Evolutionary conservation across 2,888 invertebrate species (phyloP).

Genomic region (Achlya flavicornis): DNA sequence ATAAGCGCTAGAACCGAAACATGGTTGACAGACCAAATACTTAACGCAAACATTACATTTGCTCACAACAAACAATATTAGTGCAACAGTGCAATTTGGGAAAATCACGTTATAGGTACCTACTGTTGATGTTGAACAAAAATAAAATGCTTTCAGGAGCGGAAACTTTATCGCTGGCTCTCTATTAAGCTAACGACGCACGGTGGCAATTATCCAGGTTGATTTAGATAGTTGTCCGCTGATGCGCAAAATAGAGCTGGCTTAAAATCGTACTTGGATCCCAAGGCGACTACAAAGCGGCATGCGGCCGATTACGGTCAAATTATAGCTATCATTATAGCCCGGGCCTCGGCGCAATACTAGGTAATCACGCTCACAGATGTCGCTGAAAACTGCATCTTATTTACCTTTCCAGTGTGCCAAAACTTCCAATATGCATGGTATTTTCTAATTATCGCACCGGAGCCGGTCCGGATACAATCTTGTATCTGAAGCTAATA

Average conservation of each 20-base stretch:
- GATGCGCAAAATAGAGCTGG: constrained; percentile 75
- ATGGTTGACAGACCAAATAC: not conserved
- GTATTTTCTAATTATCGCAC: not conserved
- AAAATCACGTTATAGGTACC: constrained; percentile 16
- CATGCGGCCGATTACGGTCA: constrained; percentile 77
- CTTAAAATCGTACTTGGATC: constrained; percentile 76
- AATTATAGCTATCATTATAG: constrained; percentile 81
- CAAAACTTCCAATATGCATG: constrained; percentile 1
- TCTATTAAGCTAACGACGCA: constrained; percentile 58
- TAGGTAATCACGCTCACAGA: constrained; percentile 46
- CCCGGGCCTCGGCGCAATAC: constrained; percentile 59
- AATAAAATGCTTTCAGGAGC: constrained; percentile 28
- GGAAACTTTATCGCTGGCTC: constrained; percentile 41
- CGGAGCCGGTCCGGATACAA: not conserved
- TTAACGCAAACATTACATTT: constrained; percentile 11
- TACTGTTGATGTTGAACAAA: constrained; percentile 28
- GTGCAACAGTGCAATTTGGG: constrained; percentile 19
- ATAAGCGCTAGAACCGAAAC: not conserved
- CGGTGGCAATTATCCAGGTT: constrained; percentile 67
- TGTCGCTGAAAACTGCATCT: constrained; percentile 61
- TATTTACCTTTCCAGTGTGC: constrained; percentile 46
- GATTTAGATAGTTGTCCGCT: constrained; percentile 75
- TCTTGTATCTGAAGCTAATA: not conserved
- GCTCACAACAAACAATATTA: constrained; percentile 9
- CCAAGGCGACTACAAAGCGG: constrained; percentile 78